Evolutionary conservation across 2,797 vertebrate species (phyloP).

Genomic region (Agapornis canus): DNA sequence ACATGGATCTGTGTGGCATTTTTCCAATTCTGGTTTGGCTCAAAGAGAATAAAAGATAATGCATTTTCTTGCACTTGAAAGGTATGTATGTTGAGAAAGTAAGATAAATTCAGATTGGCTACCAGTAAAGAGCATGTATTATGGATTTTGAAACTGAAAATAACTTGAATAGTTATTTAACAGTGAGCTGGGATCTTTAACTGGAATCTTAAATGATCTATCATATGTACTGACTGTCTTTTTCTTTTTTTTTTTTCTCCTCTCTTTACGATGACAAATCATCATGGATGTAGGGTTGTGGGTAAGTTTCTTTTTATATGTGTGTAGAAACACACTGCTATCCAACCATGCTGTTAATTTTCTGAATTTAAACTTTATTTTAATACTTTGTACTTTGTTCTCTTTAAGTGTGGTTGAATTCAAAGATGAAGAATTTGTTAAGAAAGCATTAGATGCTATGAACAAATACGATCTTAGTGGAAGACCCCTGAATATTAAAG

Average conservation of each 20-base stretch:
- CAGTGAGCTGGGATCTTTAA: slow-evolving; percentile 68
- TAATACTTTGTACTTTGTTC: slow-evolving; percentile 61
- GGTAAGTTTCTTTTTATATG: slow-evolving; percentile 76
- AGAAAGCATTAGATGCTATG: slow-evolving; percentile 95
- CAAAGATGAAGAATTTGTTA: slow-evolving; percentile 98
- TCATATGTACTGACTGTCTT: slow-evolving; percentile 64
- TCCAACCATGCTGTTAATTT: neutral
- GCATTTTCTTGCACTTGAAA: slow-evolving; percentile 50
- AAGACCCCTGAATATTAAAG: slow-evolving; percentile 96
- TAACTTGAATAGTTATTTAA: slow-evolving; percentile 57
- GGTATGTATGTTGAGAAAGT: slow-evolving; percentile 46
- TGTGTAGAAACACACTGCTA: neutral
- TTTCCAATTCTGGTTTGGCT: slow-evolving; percentile 65
- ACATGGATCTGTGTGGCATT: slow-evolving; percentile 63
- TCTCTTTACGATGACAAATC: slow-evolving; percentile 72
- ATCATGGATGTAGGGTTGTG: slow-evolving; percentile 80
- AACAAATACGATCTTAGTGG: slow-evolving; percentile 96
- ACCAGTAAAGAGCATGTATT: slow-evolving; percentile 38
- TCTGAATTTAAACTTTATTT: slow-evolving; percentile 5
- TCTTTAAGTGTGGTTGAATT: slow-evolving; percentile 94
- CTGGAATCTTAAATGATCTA: slow-evolving; percentile 19
- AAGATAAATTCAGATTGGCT: slow-evolving; percentile 46
- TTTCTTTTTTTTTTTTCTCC: slow-evolving; percentile 19
- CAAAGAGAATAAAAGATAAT: slow-evolving; percentile 40
- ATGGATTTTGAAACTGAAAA: slow-evolving; percentile 40